Evolutionary conservation across 2,797 vertebrate genomes (phyloP).

Genomic region (Telmatherina bonti): DNA sequence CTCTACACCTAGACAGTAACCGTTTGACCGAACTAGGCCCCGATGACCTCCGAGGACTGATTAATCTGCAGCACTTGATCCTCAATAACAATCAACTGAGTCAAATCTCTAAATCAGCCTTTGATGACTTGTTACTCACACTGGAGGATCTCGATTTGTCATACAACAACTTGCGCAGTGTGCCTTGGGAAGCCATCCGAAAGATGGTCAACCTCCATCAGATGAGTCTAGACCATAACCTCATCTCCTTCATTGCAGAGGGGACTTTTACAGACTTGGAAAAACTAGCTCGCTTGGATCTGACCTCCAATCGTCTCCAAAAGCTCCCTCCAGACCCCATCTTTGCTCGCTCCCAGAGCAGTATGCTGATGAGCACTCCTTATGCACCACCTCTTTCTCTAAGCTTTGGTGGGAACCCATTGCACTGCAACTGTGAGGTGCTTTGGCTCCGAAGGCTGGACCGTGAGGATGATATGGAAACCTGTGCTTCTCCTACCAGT

Average conservation of each 20-base stretch:
- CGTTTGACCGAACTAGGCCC: slow-evolving; percentile 92
- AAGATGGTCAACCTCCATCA: slow-evolving; percentile 98
- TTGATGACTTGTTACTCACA: slow-evolving; percentile 92
- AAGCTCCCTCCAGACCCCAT: slow-evolving; percentile 98
- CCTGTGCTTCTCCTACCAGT: slow-evolving; percentile 92
- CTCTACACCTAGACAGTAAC: slow-evolving; percentile 95
- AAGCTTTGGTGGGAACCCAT: slow-evolving; percentile 95
- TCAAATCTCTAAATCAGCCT: slow-evolving; percentile 87
- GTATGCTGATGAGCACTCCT: slow-evolving; percentile 85
- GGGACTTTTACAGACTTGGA: slow-evolving; percentile 96
- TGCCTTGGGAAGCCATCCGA: slow-evolving; percentile 95
- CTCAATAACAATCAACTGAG: slow-evolving; percentile 97
- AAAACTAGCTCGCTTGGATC: slow-evolving; percentile 94
- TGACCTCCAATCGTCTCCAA: slow-evolving; percentile 97
- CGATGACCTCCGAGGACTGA: slow-evolving; percentile 91
- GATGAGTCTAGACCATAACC: slow-evolving; percentile 97
- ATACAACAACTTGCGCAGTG: slow-evolving; percentile 93
- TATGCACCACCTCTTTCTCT: slow-evolving; percentile 91
- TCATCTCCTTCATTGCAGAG: slow-evolving; percentile 91
- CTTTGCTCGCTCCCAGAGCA: slow-evolving; percentile 92
- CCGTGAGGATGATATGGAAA: slow-evolving; percentile 97
- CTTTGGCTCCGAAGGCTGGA: slow-evolving; percentile 94
- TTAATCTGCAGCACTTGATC: slow-evolving; percentile 97
- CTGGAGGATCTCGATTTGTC: slow-evolving; percentile 97
- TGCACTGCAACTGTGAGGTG: slow-evolving; percentile 98